phyloP scores from a whole-genome alignment of 2,113 vertebrate species.

The Cariama cristata region DNA sequence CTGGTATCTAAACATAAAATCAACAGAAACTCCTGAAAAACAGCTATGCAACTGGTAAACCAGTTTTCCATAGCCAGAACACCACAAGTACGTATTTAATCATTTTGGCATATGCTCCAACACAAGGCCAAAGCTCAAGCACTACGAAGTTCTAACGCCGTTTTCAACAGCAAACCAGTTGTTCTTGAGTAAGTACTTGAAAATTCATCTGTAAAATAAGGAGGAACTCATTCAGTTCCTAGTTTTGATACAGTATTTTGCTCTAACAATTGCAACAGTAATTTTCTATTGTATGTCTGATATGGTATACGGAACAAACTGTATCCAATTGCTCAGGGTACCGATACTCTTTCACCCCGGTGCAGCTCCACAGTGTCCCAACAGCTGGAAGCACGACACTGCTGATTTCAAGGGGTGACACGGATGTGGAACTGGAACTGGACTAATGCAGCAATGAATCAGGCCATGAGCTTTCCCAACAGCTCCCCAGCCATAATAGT shows the following conservation, averaged over 20 bases:
- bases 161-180: not conserved
- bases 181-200: not conserved
- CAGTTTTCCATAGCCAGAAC: not conserved
- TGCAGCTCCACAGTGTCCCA: not conserved
- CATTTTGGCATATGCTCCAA: not conserved
- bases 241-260: not conserved
- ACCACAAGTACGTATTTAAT: not conserved
- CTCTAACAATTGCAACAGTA: accelerated
- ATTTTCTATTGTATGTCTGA: not conserved
- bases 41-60: not conserved
- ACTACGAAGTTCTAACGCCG: not conserved
- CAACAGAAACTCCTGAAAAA: not conserved
- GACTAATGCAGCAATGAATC: not conserved
- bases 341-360: accelerated
- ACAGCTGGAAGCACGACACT: not conserved
- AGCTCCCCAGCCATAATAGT: not conserved
- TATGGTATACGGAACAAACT: not conserved
- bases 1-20: not conserved
- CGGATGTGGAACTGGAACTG: not conserved
- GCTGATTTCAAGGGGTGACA: not conserved
- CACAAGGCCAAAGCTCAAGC: not conserved
- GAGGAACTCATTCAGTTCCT: not conserved
- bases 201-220: not conserved
- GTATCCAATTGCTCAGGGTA: not conserved
- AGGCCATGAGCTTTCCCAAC: not conserved